Base-by-base conservation (phyloP, 2,113 vertebrate species). In the Hypomesus transpacificus region DNA sequence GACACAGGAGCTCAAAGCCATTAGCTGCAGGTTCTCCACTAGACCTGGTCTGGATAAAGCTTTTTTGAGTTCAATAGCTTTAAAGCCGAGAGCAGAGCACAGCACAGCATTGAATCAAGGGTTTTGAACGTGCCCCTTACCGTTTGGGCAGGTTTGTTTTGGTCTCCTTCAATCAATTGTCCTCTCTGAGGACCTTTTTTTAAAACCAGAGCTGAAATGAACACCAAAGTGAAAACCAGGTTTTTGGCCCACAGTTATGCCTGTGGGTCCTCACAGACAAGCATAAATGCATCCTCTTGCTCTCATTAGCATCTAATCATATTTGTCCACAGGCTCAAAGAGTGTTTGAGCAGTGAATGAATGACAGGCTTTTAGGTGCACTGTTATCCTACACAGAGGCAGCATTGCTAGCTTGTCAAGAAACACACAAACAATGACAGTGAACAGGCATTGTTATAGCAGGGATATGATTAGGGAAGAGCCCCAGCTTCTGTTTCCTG, bases 171-270 rank as follows among this genome's bases (percentile, higher is more conserved):
- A 69, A 68, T 71, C 75, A 67, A 68, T 84, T 76, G 66, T 53
- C 59, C 70, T 79, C 70, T 79, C 50, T 50, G 39, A 59, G 77
- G 50, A 69, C 14, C 46, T 79, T 60, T 34, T 28, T 50, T 67
- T 81, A 34, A 18, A 78, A 86, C 83, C 59, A 69, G 80, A 69
- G 69, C 73, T 65, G 66, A 7, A 39, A 61, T 62, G 0, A 76
- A 46, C 46, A 3, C 31, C 63, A 77, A 66, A 68, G 81, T 79
- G 26, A 50, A 75, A 76, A 82, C 24, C 68, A 80, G 57, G 57
- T 63, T 79, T 57, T 66, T 68, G 60, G 67, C 75, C 65, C 34
- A n/a, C 59, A 77, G 80, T 81, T 70, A 71, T 31, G 50, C 64
- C 75, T 78, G 66, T 80, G 68, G 58, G 22, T 34, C 52, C 56